Evolutionary conservation across 2,888 invertebrate species (phyloP).

Genomic region (Xestia c-nigrum): DNA sequence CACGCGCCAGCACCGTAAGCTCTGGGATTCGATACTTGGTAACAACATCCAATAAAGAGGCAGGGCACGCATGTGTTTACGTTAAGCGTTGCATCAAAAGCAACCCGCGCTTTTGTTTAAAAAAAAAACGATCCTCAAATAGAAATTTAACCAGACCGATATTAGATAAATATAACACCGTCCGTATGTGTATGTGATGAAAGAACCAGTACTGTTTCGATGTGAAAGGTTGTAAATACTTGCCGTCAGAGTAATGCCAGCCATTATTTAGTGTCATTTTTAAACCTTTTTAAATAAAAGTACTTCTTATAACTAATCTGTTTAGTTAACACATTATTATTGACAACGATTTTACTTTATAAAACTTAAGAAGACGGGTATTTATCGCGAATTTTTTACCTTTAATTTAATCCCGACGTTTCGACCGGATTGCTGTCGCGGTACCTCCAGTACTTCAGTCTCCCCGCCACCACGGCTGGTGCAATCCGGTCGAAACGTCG

Average conservation of each 20-base stretch:
- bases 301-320: background rate
- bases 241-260: background rate
- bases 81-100: constrained; percentile 63
- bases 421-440: no score
- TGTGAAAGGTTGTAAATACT: background rate
- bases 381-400: no score
- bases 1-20: constrained; percentile 88
- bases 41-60: constrained; percentile 84
- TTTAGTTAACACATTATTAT: background rate
- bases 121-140: background rate
- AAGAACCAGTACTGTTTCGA: background rate
- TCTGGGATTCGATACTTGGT: constrained; percentile 86
- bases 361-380: no score
- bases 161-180: background rate
- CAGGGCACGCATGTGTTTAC: constrained; percentile 73
- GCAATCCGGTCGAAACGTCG: no score
- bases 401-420: no score
- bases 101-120: constrained; percentile 35
- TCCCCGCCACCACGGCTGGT: no score
- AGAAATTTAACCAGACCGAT: background rate
- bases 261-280: background rate
- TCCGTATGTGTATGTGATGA: background rate
- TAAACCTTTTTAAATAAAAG: background rate
- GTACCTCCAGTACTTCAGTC: no score
- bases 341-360: background rate